Base-by-base conservation (phyloP, 1,140 invertebrate species). In the Atta colombica region DNA sequence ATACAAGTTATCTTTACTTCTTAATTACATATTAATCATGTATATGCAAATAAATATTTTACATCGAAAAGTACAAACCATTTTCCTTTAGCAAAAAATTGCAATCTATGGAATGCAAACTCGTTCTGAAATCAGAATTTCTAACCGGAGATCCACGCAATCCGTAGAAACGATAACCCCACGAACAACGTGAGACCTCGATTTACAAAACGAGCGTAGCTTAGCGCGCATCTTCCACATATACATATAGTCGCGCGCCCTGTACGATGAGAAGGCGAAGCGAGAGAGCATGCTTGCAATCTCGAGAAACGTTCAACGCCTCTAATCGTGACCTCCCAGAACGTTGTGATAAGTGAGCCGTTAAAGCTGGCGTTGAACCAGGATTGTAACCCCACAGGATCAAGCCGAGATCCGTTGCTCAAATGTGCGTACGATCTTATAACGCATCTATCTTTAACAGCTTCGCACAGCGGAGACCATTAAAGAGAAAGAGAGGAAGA, bases 271-370 rank as follows among this genome's bases (percentile, higher is more conserved):
- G 35, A 31, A 25, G 21, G 66, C 39, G 66, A 61, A 28, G 28
- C 28, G 28, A 28, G 28, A 53, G 10, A 71, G 31, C 65, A 21
- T 21, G 65, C 71, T 58, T 49, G 12, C 31, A 63, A 58, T 82
- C 88, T 82, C 60, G 68, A 66, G 71, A 88, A 88, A 85, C 55
- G 80, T 14, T 75, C n/a, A 60, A 49, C 12, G 45, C 21, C 65
- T 82, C 35, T 88, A 82, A 82, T 90, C 81, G 68, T 89, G 77
- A 86, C 89, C 88, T 86, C 89, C 81, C 87, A 88, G 90, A 89
- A 88, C 77, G 55, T 68, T 51, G 63, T 66, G 90, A 92, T 92
- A 91, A 92, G 88, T 91, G 87, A 92, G 86, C 90, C 86, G 86
- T 90, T 91, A 90, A 69, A 91, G 80, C 21, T 60, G 51, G 14